These are phyloP conservation scores for Lutraria rhynchaena DNA, from an alignment of 1,140 invertebrate genomes.

Conservation along the genomic window DNA sequence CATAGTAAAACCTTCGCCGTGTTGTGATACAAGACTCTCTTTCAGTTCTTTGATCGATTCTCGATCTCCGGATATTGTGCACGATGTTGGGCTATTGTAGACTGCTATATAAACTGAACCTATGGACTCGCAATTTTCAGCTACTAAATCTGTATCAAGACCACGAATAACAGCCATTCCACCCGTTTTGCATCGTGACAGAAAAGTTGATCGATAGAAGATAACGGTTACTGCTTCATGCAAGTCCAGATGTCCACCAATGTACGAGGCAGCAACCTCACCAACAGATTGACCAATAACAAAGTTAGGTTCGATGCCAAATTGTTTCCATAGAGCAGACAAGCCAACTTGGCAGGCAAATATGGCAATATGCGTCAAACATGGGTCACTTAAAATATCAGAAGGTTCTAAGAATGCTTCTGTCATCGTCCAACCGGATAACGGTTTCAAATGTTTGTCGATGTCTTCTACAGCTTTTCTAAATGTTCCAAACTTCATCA, in stretches of 20 bases:
- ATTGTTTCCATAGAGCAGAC: slow-evolving; percentile 29
- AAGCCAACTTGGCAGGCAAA: slow-evolving; percentile 62
- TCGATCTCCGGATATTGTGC: slow-evolving; percentile 57
- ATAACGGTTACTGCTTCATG: slow-evolving; percentile 56
- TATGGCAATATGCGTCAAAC: slow-evolving; percentile 51
- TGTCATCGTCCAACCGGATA: slow-evolving; percentile 55
- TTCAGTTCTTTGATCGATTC: slow-evolving; percentile 33
- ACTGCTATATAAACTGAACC: slow-evolving; percentile 35
- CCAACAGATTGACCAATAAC: slow-evolving; percentile 62
- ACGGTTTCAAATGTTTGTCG: slow-evolving; percentile 46
- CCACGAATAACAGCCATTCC: slow-evolving; percentile 56
- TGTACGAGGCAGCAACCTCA: slow-evolving; percentile 62
- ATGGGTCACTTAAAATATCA: slow-evolving; percentile 37
- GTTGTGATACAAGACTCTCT: not conserved
- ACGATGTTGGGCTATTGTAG: slow-evolving; percentile 55
- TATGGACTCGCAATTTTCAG: slow-evolving; percentile 5
- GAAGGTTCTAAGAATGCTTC: slow-evolving; percentile 39
- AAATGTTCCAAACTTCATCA: slow-evolving; percentile 54
- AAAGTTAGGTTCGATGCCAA: slow-evolving; percentile 36
- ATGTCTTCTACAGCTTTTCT: slow-evolving; percentile 56
- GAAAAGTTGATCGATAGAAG: slow-evolving; percentile 42
- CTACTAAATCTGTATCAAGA: slow-evolving; percentile 12
- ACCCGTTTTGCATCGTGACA: slow-evolving; percentile 43
- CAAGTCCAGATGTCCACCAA: slow-evolving; percentile 43
- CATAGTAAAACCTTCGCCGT: slow-evolving; percentile 5